Percentiles rank a stretch among this genome's conserved stretches.
These are phyloP conservation scores for Tetanocera ferruginea DNA, from an alignment of 2,888 invertebrate genomes.

Conservation along the genomic window DNA sequence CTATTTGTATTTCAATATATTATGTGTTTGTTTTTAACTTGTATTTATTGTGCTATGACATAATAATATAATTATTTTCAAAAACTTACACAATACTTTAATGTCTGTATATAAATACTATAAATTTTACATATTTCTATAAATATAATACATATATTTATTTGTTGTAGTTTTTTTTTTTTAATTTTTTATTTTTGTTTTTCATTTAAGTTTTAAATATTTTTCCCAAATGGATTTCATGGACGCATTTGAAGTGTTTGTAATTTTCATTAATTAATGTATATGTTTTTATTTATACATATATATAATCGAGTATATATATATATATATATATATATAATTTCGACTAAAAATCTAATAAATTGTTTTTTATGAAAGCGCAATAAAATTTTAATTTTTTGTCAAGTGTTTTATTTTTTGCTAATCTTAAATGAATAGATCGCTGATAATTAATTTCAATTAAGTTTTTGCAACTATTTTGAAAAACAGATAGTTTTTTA, in stretches of 20 bases:
- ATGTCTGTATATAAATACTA: conserved; percentile 15
- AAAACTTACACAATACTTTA: neutral
- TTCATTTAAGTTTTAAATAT: conserved; percentile 9
- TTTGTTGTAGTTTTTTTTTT: neutral
- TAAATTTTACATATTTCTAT: conserved; percentile 32
- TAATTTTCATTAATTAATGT: neutral
- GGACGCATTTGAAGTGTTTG: conserved; percentile 46
- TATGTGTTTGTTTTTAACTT: conserved; percentile 30
- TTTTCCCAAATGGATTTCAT: conserved; percentile 38
- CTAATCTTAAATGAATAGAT: neutral
- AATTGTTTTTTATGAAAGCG: conserved; percentile 15
- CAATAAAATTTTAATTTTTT: conserved; percentile 21
- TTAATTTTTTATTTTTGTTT: neutral
- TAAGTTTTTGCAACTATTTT: neutral
- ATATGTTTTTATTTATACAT: neutral
- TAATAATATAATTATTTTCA: conserved; percentile 44
- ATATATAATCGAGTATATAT: neutral
- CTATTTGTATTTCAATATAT: neutral
- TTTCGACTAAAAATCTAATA: conserved; percentile 29
- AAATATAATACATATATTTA: conserved; percentile 43
- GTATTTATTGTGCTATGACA: conserved; percentile 33
- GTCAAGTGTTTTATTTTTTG: neutral
- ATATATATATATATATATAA: neutral
- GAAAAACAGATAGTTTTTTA: neutral
- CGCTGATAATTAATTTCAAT: neutral